A percentile compares a stretch with the other conserved stretches of the same genome.
Evolutionary conservation across 1,140 invertebrate genomes (phyloP).

Genomic region (Saccostrea cuccullata): DNA sequence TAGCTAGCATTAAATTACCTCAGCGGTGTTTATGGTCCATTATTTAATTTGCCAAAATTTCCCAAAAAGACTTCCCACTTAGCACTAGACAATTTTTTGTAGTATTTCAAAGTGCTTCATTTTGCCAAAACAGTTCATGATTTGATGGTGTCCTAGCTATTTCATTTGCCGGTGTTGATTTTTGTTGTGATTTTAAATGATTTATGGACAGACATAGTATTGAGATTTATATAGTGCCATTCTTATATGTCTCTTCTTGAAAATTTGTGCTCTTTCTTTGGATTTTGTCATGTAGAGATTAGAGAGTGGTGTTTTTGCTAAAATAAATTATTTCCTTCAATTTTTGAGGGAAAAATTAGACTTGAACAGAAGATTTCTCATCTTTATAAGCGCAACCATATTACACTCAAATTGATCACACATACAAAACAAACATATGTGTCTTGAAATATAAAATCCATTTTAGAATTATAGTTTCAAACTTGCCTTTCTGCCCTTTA

Average conservation of each 20-base stretch:
- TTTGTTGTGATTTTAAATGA: background rate
- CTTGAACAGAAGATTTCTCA: too few species aligned
- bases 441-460: too few species aligned
- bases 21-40: background rate
- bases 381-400: too few species aligned
- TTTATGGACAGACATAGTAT: background rate
- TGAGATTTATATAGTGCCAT: conserved; percentile 18
- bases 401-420: too few species aligned
- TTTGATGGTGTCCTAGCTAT: background rate
- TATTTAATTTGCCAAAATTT: background rate
- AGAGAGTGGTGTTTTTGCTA: background rate
- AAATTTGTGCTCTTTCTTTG: background rate
- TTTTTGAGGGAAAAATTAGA: too few species aligned
- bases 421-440: too few species aligned
- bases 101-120: background rate
- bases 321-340: too few species aligned
- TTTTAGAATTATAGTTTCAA: too few species aligned
- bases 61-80: background rate
- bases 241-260: background rate
- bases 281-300: background rate
- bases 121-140: conserved; percentile 31
- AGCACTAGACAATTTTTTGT: background rate
- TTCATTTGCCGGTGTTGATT: background rate
- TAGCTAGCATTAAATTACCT: background rate
- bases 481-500: too few species aligned